Evolutionary conservation across 2,113 vertebrate species (phyloP).

Genomic region (Upupa epops): DNA sequence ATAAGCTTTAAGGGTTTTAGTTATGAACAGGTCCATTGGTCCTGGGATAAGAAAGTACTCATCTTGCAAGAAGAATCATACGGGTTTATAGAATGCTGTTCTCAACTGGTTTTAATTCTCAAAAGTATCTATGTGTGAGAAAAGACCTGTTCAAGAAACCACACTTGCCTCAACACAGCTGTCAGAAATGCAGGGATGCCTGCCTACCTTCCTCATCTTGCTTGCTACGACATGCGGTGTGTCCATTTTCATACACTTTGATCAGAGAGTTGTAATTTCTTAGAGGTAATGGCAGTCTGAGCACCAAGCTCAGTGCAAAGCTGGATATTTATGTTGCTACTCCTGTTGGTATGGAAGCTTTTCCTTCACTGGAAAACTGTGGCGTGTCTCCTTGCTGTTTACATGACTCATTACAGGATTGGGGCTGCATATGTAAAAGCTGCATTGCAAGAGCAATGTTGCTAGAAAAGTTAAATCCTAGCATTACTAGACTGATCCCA

Average conservation of each 20-base stretch:
- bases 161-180: not conserved
- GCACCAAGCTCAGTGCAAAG: not conserved
- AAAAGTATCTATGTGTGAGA: not conserved
- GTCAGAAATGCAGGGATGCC: not conserved
- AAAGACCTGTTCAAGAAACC: not conserved
- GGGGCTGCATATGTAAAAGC: not conserved
- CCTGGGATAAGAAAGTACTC: not conserved
- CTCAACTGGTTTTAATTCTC: not conserved
- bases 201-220: not conserved
- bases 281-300: not conserved
- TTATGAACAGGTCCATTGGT: conserved; percentile 8
- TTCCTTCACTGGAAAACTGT: not conserved
- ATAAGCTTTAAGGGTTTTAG: conserved; percentile 45
- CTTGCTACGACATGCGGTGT: not conserved
- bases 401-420: fast-evolving
- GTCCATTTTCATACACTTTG: not conserved
- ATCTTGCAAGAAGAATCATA: not conserved
- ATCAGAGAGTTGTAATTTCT: not conserved
- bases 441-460: not conserved
- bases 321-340: not conserved
- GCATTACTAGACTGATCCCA: not conserved
- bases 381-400: not conserved
- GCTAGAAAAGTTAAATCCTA: not conserved
- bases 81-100: not conserved
- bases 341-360: not conserved